A percentile compares a stretch with the other conserved stretches of the same genome.
Evolutionary conservation across 2,888 invertebrate genomes (phyloP).

Genomic region (Himalopsyche japonica): DNA sequence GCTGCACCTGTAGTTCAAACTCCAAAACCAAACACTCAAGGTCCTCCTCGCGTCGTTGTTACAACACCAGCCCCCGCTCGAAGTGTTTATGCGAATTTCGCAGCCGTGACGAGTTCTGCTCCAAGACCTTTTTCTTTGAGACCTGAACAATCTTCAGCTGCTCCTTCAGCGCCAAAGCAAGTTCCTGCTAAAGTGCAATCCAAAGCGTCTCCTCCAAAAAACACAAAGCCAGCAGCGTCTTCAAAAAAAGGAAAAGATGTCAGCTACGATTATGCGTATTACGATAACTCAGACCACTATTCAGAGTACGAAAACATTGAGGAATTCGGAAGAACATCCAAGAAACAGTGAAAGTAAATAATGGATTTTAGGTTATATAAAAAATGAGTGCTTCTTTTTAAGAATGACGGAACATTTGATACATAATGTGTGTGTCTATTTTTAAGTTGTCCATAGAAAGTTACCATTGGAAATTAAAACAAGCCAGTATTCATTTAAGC

Average conservation of each 20-base stretch:
- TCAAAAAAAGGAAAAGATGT: constrained; percentile 56
- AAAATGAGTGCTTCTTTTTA: not conserved
- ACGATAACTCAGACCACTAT: constrained; percentile 69
- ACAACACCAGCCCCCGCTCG: constrained; percentile 36
- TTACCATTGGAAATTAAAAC: not conserved
- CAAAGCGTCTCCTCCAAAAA: constrained; percentile 46
- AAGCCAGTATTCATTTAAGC: constrained; percentile 2
- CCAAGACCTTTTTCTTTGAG: constrained; percentile 48
- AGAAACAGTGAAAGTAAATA: constrained; percentile 15
- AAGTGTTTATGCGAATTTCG: constrained; percentile 35
- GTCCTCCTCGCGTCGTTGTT: constrained; percentile 40
- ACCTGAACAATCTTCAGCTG: constrained; percentile 40
- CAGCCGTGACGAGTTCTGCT: constrained; percentile 38
- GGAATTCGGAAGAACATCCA: constrained; percentile 65
- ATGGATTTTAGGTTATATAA: not conserved
- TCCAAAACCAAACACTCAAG: constrained; percentile 28
- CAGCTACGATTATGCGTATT: constrained; percentile 85
- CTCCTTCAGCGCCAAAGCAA: constrained; percentile 15
- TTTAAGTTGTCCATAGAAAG: constrained; percentile 8
- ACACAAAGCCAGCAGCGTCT: constrained; percentile 46
- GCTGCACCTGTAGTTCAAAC: constrained; percentile 39
- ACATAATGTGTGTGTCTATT: not conserved
- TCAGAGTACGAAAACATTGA: constrained; percentile 63
- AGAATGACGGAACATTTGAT: constrained; percentile 8
- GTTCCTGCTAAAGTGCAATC: constrained; percentile 42